Evolutionary conservation across 35 echinoderm and acorn worm genomes (phyloP), one percentile per base, ranked within the genome.

Genomic region (Nesometra sesokonis): DNA sequence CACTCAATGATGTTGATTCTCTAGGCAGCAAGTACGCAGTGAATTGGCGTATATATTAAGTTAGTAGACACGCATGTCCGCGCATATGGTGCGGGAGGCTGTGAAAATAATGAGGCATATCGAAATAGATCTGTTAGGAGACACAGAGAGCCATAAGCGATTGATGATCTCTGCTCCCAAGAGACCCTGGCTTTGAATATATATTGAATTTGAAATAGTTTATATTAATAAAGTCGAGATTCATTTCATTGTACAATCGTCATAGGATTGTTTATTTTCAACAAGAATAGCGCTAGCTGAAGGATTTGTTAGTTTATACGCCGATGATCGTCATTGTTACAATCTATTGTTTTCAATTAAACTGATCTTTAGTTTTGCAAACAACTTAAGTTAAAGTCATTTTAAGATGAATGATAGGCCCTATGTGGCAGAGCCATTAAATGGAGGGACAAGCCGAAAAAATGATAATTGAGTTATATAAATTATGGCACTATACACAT

Each of bases 121-220:
- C 52, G 52, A 67, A 67, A 67, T 67, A 67, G 52, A 67, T 67
- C 52, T 67, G 52, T 67, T 67, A 67, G 7, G 52, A 67, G 52
- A 67, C 52, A 67, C 52, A 67, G 52, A 27, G 52, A 67, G 23
- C 52, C 52, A 67, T 67, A 67, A 67, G 52, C 21, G 52, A 67
- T 17, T 5, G 52, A 67, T 67, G 52, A 67, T 67, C 52, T 67
- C 52, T 67, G 9, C 52, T 67, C 52, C 52, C 52, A 19, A 5
- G 52, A 67, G 52, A 67, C 52, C 0, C 52, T 2, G 23, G 21
- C 52, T 67, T 67, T 67, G 52, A 67, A 67, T 67, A 67, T 67
- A 67, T 67, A 67, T 67, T 67, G 52, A 67, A 67, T 67, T 67
- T 67, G 52, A 67, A 67, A 67, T 67, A 67, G 52, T 67, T 67